phyloP scores from a whole-genome alignment of 2,113 vertebrate species.

The Urocynchramus pylzowi region DNA sequence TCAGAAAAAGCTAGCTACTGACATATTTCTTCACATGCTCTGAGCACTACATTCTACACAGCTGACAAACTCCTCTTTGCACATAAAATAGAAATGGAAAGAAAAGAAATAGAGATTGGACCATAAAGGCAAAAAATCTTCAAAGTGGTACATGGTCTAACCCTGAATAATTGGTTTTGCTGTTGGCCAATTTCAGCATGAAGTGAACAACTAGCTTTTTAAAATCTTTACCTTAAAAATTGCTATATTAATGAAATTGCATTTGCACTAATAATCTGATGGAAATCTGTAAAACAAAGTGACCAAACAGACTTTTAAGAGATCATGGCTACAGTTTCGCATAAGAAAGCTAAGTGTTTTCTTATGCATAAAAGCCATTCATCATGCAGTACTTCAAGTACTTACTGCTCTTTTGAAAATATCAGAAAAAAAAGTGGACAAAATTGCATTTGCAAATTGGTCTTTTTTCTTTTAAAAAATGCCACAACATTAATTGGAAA shows the following conservation, averaged over 20 bases:
- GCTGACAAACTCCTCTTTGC: neutral
- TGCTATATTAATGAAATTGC: neutral
- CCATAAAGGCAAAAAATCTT: neutral
- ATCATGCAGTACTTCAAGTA: neutral
- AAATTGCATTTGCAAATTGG: neutral
- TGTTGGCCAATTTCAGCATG: neutral
- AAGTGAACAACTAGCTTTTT: neutral
- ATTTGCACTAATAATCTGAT: neutral
- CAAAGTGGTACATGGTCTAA: neutral
- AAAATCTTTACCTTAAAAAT: neutral
- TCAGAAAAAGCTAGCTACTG: neutral
- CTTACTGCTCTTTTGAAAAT: neutral
- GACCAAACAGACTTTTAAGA: neutral
- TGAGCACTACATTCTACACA: neutral
- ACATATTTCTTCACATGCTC: neutral
- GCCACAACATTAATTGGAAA: neutral
- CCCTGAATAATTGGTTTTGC: neutral
- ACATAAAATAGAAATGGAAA: rapidly evolving
- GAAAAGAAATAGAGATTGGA: neutral
- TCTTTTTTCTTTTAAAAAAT: neutral
- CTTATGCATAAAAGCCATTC: neutral
- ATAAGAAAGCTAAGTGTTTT: neutral
- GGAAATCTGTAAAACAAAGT: neutral
- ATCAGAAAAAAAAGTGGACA: neutral
- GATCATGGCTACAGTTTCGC: neutral